Evolutionary conservation across 2,113 vertebrate species (phyloP).

Genomic region (Malurus alboscapulatus): DNA sequence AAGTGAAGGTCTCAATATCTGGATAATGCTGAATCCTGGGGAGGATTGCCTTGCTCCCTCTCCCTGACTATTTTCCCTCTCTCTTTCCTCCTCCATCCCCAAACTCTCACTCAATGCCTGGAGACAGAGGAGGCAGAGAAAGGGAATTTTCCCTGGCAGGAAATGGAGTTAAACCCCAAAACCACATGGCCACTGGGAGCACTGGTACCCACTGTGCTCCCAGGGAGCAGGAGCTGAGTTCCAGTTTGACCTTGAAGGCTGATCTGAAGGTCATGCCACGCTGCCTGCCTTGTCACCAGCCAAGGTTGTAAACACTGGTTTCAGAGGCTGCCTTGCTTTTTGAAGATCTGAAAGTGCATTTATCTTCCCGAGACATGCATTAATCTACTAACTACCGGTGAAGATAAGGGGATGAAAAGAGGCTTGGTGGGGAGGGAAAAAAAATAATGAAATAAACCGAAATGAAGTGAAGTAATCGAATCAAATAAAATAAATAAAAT

Average conservation of each 20-base stretch:
- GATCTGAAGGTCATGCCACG: not conserved
- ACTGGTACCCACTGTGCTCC: not conserved
- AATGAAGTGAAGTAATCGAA: not conserved
- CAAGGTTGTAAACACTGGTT: not conserved
- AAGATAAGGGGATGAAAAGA: conserved; percentile 46
- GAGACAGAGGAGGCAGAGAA: not conserved
- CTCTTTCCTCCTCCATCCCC: not conserved
- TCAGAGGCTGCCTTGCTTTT: conserved; percentile 37
- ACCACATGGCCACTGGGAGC: fast-evolving
- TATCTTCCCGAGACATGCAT: conserved; percentile 49
- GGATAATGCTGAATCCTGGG: not conserved
- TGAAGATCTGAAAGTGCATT: conserved; percentile 53
- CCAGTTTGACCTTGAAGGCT: not conserved
- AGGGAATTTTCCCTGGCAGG: not conserved
- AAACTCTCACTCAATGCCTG: not conserved
- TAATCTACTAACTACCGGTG: conserved; percentile 32
- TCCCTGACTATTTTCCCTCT: not conserved
- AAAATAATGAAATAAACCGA: not conserved
- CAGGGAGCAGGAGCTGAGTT: not conserved
- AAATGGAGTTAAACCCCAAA: not conserved
- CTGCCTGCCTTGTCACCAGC: not conserved
- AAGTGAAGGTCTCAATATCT: not conserved
- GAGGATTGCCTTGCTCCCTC: not conserved
- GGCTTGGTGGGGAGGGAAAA: not conserved
- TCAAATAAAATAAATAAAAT: not conserved